phyloP scores from a whole-genome alignment of 2,113 vertebrate species.

The Etheostoma spectabile region DNA sequence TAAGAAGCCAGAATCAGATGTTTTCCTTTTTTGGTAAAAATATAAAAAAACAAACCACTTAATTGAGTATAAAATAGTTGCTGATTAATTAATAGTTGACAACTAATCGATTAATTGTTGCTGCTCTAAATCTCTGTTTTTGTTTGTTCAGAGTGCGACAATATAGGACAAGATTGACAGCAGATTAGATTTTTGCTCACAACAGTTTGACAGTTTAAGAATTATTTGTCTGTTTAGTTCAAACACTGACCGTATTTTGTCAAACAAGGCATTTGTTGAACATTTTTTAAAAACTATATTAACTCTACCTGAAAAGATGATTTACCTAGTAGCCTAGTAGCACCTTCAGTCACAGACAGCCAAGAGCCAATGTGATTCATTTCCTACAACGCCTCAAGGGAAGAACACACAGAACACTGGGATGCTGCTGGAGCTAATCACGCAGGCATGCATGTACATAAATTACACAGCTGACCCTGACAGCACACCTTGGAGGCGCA shows the following conservation, averaged over 20 bases:
- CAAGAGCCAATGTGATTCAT: conserved; percentile 42
- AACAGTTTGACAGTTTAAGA: conserved; percentile 22
- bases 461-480: conserved; percentile 22
- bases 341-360: conserved; percentile 26
- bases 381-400: conserved; percentile 35
- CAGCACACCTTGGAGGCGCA: neutral
- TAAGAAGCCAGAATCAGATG: too few relatives aligned
- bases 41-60: too few relatives aligned
- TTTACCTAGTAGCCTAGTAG: conserved; percentile 16
- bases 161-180: conserved; percentile 12
- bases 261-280: conserved; percentile 7
- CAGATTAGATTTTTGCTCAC: conserved; percentile 42
- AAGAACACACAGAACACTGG: conserved; percentile 11
- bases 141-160: neutral
- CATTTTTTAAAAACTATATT: conserved; percentile 24
- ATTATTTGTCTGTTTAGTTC: conserved; percentile 10
- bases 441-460: neutral
- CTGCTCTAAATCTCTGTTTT: neutral
- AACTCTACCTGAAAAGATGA: conserved; percentile 11
- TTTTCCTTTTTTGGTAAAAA: too few relatives aligned
- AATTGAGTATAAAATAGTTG: too few relatives aligned
- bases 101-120: too few relatives aligned
- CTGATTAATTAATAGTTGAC: too few relatives aligned
- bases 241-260: conserved; percentile 37
- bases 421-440: neutral